phyloP scores from a whole-genome alignment of 2,113 vertebrate species.

The Sinosuthora webbiana region DNA sequence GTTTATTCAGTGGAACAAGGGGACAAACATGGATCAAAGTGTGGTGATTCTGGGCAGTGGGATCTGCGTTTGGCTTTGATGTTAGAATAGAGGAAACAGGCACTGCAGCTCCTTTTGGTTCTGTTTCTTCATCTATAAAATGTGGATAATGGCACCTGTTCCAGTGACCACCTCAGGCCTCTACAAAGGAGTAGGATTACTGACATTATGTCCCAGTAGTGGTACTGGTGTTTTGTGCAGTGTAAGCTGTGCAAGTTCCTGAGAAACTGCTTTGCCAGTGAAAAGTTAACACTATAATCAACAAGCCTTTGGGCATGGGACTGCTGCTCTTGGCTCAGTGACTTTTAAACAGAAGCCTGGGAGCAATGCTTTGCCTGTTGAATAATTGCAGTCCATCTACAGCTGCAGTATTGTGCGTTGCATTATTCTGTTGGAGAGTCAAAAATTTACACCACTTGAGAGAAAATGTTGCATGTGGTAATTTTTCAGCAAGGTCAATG shows the following conservation, averaged over 20 bases:
- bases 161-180: background rate
- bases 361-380: background rate
- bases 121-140: constrained; percentile 7
- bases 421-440: background rate
- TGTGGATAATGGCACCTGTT: background rate
- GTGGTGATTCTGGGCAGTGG: background rate
- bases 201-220: background rate
- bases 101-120: background rate
- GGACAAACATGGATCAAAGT: background rate
- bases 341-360: background rate
- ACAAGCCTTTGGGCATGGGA: background rate
- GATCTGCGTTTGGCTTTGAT: background rate
- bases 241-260: background rate
- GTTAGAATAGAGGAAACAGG: background rate
- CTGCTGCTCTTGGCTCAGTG: background rate
- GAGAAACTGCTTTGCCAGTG: background rate
- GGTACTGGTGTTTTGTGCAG: background rate
- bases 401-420: background rate
- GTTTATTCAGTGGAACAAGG: background rate
- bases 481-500: background rate
- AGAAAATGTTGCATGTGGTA: background rate
- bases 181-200: background rate
- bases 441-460: background rate
- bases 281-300: background rate
- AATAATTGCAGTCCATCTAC: background rate